Percentiles rank a stretch among this genome's conserved stretches.
Conservation (phyloP, 2,797 vertebrate species). For the Nannoperca obscura region DNA sequence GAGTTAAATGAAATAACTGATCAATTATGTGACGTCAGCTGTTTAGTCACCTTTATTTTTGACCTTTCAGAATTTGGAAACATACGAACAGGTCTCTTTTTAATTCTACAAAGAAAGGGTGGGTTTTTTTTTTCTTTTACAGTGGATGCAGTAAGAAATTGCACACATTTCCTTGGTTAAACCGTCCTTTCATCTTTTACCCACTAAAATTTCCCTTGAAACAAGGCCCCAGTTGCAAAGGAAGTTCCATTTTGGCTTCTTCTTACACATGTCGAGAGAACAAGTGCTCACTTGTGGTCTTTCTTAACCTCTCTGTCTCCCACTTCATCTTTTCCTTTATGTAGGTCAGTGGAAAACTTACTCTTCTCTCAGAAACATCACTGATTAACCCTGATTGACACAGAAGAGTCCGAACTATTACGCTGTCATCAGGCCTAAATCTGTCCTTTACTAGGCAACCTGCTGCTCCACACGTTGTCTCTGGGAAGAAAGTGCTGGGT, state of each 20-base stretch:
- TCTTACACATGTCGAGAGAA: neutral
- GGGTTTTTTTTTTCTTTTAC: no score
- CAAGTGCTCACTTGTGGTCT: neutral
- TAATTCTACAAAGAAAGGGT: neutral
- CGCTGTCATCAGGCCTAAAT: conserved; percentile 27
- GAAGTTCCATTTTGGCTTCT: conserved; percentile 11
- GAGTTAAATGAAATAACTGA: neutral
- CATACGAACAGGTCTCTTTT: neutral
- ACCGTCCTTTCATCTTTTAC: neutral
- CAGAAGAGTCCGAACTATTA: conserved; percentile 35
- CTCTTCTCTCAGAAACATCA: conserved; percentile 39
- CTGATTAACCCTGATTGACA: conserved; percentile 64
- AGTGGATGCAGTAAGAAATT: neutral
- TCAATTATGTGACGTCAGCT: neutral
- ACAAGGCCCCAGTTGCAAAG: neutral
- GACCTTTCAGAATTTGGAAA: neutral
- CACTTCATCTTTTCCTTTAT: conserved; percentile 3
- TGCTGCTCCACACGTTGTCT: conserved; percentile 28
- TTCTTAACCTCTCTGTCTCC: neutral
- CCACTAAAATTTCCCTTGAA: neutral
- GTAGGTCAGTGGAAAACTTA: conserved; percentile 41
- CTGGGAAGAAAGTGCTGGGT: conserved; percentile 28
- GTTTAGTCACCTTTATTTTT: no score
- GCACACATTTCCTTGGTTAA: neutral
- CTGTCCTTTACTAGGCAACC: conserved; percentile 23